phyloP scores from a whole-genome alignment of 2,113 vertebrate genomes.

The Dinomys branickii region DNA sequence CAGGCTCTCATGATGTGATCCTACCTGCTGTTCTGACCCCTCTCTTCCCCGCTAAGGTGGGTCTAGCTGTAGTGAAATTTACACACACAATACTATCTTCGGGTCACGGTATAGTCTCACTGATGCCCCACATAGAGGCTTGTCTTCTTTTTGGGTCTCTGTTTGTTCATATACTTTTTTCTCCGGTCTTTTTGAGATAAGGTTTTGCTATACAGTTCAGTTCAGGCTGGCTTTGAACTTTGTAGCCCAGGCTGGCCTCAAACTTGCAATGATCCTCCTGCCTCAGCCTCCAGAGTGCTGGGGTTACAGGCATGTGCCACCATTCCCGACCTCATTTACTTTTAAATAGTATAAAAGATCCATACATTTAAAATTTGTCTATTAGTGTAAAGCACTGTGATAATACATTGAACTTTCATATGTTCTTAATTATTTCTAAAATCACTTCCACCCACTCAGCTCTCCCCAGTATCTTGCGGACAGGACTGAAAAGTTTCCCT shows the following conservation, averaged over 20 bases:
- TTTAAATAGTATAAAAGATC: neutral
- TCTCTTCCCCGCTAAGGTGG: neutral
- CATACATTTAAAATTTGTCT: neutral
- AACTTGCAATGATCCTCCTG: too few relatives aligned
- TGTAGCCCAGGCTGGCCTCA: too few relatives aligned
- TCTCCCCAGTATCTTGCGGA: neutral
- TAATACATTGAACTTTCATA: neutral
- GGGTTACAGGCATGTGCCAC: too few relatives aligned
- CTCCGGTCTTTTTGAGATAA: too few relatives aligned
- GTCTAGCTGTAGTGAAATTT: neutral
- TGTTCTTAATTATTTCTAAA: neutral
- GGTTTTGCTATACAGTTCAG: too few relatives aligned
- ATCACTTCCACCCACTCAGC: neutral
- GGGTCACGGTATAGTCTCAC: neutral
- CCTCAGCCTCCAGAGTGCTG: too few relatives aligned
- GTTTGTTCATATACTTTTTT: neutral
- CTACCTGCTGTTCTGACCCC: neutral
- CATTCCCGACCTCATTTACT: neutral
- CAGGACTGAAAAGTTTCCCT: too few relatives aligned
- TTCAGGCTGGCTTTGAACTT: too few relatives aligned
- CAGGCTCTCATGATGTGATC: neutral
- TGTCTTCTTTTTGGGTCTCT: neutral
- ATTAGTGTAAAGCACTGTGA: neutral
- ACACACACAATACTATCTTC: neutral
- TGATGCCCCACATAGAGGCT: neutral